Base-by-base conservation (phyloP, 2,888 invertebrate species). In the Tupiocoris notatus region DNA sequence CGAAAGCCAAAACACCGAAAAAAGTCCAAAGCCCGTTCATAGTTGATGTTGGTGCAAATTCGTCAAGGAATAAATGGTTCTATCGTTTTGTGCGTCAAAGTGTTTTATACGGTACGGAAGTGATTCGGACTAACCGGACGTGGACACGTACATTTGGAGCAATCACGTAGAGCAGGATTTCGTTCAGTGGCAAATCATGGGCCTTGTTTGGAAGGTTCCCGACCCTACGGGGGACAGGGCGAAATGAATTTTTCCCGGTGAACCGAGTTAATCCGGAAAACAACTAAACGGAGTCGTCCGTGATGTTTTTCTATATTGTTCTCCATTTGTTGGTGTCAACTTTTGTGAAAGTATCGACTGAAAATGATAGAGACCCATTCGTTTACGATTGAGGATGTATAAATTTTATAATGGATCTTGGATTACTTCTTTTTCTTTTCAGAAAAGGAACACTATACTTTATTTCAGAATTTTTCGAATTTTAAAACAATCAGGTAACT, bases 81-180 rank as follows among this genome's bases (percentile, higher is more conserved):
- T 59, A 25, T 9, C 1, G 18, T 7, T 12, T 39, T 3, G 12
- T 25, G 3, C 16, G 39, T 9, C 20, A 54, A 62, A 20, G 54
- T n/a, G 57, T 75, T 75, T 66, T 75, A 75, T 75, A 75, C 25
- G 54, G 65, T 63, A 7, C 65, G 75, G 75, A 75, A 75, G 75
- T 75, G n/a, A 18, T 24, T 25, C 54, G 65, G 39, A 23, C 64
- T 63, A 56, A 39, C 54, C 17, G 16, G 59, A 25, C 16, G 18
- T 24, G 75, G 66, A 75, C 75, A 75, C 75, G 75, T 75, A 66
- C 54, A 66, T 75, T 59, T 65, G 65, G 39, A 24, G 6, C 39
- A 58, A 75, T 75, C 75, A 75, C 75, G 75, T 75, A 65, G 39
- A 39, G 39, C 12, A 3, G 39, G 39, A 7, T 12, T 12, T 39